Evolutionary conservation across 1,140 invertebrate genomes (phyloP).

Genomic region (Pissodes strobi): DNA sequence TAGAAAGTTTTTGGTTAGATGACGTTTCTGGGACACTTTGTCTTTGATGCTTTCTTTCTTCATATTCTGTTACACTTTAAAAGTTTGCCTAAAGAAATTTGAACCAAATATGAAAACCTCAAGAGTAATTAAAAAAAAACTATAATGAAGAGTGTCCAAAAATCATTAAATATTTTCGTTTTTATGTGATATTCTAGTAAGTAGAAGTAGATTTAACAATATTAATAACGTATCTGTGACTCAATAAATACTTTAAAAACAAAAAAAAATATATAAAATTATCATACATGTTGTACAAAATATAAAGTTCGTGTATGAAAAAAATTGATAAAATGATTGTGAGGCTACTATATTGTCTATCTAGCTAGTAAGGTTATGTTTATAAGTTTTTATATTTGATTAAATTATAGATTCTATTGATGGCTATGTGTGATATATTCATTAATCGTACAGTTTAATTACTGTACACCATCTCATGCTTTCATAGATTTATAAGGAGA

Average conservation of each 20-base stretch:
- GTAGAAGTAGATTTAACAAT: constrained; percentile 18
- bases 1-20: no score
- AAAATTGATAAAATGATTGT: constrained; percentile 26
- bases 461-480: constrained; percentile 44
- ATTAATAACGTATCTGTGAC: constrained; percentile 18
- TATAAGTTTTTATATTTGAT: constrained; percentile 44
- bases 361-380: constrained; percentile 36
- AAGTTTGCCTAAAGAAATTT: no score
- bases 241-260: constrained; percentile 1
- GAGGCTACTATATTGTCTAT: constrained; percentile 32
- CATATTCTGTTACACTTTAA: no score
- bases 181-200: constrained; percentile 25
- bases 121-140: no score
- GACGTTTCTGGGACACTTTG: no score
- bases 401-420: constrained; percentile 27
- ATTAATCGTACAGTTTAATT: constrained; percentile 38
- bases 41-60: no score
- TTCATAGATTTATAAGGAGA: constrained; percentile 35
- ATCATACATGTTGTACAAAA: constrained; percentile 45
- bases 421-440: constrained; percentile 30
- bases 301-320: constrained; percentile 39
- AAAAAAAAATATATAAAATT: constrained; percentile 29
- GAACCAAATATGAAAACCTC: no score
- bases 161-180: no score
- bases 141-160: no score